Conservation (phyloP, 92 coral and sea anemone genomes). For the Paramuricea clavata region DNA sequence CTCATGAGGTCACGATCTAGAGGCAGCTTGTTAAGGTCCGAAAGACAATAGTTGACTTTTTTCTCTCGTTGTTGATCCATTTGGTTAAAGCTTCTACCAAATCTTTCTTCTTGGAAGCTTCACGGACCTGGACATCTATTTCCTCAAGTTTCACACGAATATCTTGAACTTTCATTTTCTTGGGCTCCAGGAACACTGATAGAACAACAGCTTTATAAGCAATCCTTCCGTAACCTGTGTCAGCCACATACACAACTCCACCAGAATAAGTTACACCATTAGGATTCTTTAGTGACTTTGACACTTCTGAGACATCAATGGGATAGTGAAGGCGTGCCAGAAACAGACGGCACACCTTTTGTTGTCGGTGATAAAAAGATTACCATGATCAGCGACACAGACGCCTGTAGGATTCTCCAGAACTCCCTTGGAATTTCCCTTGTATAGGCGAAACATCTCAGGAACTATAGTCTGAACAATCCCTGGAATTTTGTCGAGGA, state of each 20-base stretch:
- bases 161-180: slow-evolving; percentile 45
- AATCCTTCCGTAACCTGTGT: not conserved
- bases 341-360: slow-evolving; percentile 41
- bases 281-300: slow-evolving; percentile 39
- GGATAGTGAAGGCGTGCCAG: slow-evolving; percentile 57
- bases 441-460: slow-evolving; percentile 37
- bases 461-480: slow-evolving; percentile 48
- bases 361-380: slow-evolving; percentile 52
- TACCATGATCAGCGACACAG: slow-evolving; percentile 52
- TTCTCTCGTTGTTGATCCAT: too few relatives aligned
- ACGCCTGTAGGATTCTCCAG: slow-evolving; percentile 52
- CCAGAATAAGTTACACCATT: slow-evolving; percentile 5
- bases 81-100: too few relatives aligned
- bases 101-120: too few relatives aligned
- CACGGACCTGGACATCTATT: too few relatives aligned
- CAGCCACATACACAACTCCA: not conserved
- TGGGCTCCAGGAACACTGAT: not conserved
- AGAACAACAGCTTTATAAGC: slow-evolving; percentile 50
- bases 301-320: slow-evolving; percentile 54
- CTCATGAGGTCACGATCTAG: not conserved
- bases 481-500: not conserved
- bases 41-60: slow-evolving; percentile 25
- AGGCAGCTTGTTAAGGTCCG: slow-evolving; percentile 41
- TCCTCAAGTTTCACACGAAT: slow-evolving; percentile 14
- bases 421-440: slow-evolving; percentile 43